Conservation (phyloP, 2,888 invertebrate species). For the Drosophila pegasa region DNA sequence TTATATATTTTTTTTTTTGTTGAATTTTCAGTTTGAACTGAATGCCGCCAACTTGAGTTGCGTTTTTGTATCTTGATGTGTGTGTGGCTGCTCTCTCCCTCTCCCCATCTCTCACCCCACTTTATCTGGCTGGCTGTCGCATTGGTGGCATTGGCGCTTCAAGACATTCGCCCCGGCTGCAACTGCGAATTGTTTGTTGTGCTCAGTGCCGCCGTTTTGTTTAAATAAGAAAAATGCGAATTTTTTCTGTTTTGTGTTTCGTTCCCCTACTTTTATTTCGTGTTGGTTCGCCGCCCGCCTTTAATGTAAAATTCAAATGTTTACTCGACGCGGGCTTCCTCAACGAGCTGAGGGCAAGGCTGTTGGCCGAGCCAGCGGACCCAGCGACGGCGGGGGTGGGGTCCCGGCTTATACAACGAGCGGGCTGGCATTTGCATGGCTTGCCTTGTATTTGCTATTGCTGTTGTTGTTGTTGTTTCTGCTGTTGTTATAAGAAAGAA, state of each 20-base stretch:
- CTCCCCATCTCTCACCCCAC: background rate
- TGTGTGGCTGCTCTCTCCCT: background rate
- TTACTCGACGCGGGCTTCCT: constrained; percentile 73
- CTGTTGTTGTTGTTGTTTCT: constrained; percentile 33
- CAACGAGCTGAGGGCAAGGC: constrained; percentile 54
- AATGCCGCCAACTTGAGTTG: constrained; percentile 68
- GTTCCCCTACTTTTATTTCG: constrained; percentile 17
- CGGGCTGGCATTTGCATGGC: constrained; percentile 73
- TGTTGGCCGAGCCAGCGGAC: constrained; percentile 32
- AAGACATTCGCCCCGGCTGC: constrained; percentile 51
- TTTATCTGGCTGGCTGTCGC: constrained; percentile 7
- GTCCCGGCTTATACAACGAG: constrained; percentile 64
- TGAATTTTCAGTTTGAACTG: constrained; percentile 58
- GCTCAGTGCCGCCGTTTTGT: constrained; percentile 77
- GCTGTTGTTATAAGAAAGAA: constrained; percentile 72
- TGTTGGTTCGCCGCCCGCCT: constrained; percentile 64
- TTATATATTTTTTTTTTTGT: constrained; percentile 23
- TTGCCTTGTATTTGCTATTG: constrained; percentile 54
- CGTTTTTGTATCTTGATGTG: constrained; percentile 68
- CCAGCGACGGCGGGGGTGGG: background rate
- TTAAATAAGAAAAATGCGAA: constrained; percentile 76
- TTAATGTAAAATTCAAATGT: constrained; percentile 81
- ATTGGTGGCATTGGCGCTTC: constrained; percentile 72
- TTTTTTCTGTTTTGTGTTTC: constrained; percentile 30
- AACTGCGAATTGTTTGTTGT: constrained; percentile 62